Base-by-base conservation (phyloP, 2,888 invertebrate genomes). In the Lasioglossum figueresi region DNA sequence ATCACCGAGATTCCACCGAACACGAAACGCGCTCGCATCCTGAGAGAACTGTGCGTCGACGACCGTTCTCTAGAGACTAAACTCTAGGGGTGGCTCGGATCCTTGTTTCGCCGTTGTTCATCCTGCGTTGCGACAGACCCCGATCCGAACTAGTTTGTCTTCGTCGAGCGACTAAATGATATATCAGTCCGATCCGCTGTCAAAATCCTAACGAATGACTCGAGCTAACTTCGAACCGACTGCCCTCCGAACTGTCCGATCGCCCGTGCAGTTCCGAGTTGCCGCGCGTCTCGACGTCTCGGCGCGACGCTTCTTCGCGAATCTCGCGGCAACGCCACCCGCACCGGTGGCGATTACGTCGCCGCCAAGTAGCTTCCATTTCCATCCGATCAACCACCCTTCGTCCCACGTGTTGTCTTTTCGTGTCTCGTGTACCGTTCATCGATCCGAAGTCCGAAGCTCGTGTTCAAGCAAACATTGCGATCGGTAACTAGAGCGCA, bases 201-300 rank as follows among this genome's bases (percentile, higher is more conserved):
- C 27, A 23, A 73, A 76, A 59, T 73, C 52, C 73, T 23, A 43
- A 76, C 37, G 27, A 19, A 73, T 34, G 2, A 23, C 48, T 48
- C 68, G 10, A 45, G 23, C 43, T 6, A 66, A 73, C 74, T 81
- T 79, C 76, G 76, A 59, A 78, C 63, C 27, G 75, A 86, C 86
- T 86, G 86, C 76, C 68, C 83, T 83, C 45, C 45, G 76, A 76
- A 82, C 81, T 75, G 83, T 81, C 74, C 83, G 83, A 76, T 82
- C 78, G n/a, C 56, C 4, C 56, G n/a, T 12, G 56, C n/a, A n/a
- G 23, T 78, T 45, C 73, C 74, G 40, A 48, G 34, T 56, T 74
- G 45, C n/a, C 56, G 56, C 56, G 56, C n/a, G 56, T 52, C 52
- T 52, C 52, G 52, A 10, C 19, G 23, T n/a, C 12, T n/a, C 52